Percentiles rank a stretch among this genome's conserved stretches.
These are phyloP conservation scores for Diplodus sargus DNA, from an alignment of 2,797 vertebrate species.

Conservation along the genomic window DNA sequence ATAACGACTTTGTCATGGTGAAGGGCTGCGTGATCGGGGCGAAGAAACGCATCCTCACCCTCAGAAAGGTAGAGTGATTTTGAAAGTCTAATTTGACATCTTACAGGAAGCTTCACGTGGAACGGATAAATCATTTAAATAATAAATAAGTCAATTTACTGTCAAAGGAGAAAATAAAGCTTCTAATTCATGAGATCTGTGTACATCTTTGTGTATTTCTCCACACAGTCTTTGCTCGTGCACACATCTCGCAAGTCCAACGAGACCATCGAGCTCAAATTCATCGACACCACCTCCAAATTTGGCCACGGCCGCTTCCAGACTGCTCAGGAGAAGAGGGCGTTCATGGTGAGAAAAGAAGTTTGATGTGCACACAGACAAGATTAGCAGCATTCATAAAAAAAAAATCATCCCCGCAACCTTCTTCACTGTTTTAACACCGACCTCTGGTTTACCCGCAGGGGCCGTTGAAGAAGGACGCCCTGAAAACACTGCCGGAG, in stretches of 20 bases:
- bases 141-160: neutral
- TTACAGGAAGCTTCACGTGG: neutral
- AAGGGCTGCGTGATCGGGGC: constrained; percentile 93
- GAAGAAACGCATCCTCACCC: constrained; percentile 92
- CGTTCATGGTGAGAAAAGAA: constrained; percentile 88
- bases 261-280: constrained; percentile 92
- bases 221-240: constrained; percentile 88
- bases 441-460: constrained; percentile 67
- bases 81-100: neutral
- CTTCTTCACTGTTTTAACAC: constrained; percentile 11
- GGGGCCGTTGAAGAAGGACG: constrained; percentile 94
- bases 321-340: constrained; percentile 92
- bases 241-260: constrained; percentile 87
- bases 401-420: neutral
- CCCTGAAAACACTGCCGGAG: constrained; percentile 80
- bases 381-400: neutral
- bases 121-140: neutral
- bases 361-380: neutral
- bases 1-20: constrained; percentile 94
- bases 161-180: neutral
- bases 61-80: constrained; percentile 89
- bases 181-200: neutral
- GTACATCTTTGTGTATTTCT: constrained; percentile 15
- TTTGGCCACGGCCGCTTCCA: constrained; percentile 95
- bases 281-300: constrained; percentile 97